Conservation (phyloP, 2,113 vertebrate species). For the Machaerirhynchus nigripectus region DNA sequence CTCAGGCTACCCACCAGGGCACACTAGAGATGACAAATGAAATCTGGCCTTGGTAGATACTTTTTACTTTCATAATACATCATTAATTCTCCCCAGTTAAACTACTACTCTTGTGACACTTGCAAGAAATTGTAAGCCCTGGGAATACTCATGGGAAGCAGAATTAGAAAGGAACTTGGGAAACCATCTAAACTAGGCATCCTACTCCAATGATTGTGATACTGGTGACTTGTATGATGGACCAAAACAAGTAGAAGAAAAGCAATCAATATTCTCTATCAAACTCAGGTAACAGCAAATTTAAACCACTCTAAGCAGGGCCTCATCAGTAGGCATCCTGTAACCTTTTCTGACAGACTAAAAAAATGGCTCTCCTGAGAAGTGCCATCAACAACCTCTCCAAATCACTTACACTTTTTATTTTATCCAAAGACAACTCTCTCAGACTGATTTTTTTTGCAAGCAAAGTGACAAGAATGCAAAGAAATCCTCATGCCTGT, state of each 20-base stretch:
- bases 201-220: neutral
- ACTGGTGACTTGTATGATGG: neutral
- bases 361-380: conserved; percentile 24
- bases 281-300: neutral
- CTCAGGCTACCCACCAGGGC: neutral
- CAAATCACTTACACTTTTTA: neutral
- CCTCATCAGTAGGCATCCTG: neutral
- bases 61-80: neutral
- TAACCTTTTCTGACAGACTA: neutral
- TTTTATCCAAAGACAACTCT: neutral
- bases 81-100: neutral
- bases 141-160: neutral
- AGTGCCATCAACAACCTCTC: neutral
- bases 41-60: neutral
- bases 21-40: neutral
- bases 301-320: neutral
- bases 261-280: neutral
- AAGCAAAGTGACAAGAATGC: neutral
- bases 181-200: neutral
- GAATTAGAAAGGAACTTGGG: neutral
- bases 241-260: neutral
- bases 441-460: neutral
- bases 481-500: neutral
- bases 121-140: neutral
- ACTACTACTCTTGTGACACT: neutral